Evolutionary conservation across 2,888 invertebrate genomes (phyloP).

Genomic region (Harpalus rubripes): DNA sequence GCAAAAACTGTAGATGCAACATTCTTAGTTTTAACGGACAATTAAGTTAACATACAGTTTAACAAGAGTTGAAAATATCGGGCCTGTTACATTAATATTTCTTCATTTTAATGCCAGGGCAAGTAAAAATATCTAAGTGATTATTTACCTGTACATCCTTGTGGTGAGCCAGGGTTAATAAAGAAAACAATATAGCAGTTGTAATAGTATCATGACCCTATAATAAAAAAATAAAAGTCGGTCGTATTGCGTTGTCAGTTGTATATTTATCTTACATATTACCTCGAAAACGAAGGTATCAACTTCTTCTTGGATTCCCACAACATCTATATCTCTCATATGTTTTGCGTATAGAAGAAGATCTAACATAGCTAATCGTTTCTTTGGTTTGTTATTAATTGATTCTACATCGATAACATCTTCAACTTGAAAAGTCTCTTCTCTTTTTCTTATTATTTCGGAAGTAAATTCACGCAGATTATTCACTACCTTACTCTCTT

Average conservation of each 20-base stretch:
- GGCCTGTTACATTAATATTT: too few species aligned
- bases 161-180: conserved; percentile 78
- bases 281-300: conserved; percentile 59
- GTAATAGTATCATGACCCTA: conserved; percentile 80
- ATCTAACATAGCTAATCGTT: conserved; percentile 55
- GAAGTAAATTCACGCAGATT: conserved; percentile 25
- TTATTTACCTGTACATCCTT: conserved; percentile 73
- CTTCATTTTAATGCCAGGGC: too few species aligned
- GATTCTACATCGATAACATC: conserved; percentile 13
- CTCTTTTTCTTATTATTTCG: conserved; percentile 19
- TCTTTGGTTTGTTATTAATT: conserved; percentile 28
- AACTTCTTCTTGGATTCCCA: conserved; percentile 55
- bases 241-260: not conserved
- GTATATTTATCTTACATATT: not conserved
- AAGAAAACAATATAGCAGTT: conserved; percentile 74
- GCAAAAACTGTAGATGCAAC: too few species aligned
- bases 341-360: conserved; percentile 18
- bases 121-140: too few species aligned
- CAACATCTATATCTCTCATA: conserved; percentile 33
- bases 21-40: too few species aligned
- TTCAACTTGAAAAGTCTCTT: conserved; percentile 17
- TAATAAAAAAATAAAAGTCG: not conserved
- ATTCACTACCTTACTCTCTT: conserved; percentile 2
- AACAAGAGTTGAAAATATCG: too few species aligned
- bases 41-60: too few species aligned